Base-by-base conservation (phyloP, 2,797 vertebrate species). In the Picus viridis region DNA sequence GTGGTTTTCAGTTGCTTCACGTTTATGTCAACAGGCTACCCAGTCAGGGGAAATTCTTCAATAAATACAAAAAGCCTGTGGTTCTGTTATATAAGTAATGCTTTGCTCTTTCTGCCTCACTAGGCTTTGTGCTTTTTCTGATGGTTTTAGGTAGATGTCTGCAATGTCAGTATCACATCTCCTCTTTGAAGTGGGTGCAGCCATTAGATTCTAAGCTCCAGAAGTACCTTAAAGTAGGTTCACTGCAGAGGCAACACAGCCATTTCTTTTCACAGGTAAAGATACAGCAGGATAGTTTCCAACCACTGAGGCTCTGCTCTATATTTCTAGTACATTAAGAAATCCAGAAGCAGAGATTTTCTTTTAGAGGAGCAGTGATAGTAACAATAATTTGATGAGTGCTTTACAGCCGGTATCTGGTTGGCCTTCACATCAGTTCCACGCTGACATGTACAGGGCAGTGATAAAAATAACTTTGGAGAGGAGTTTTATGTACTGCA, bases 1-100 rank as follows among this genome's bases (percentile, higher is more conserved):
- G 67, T 43, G 30, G 32, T 73, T 92, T 93, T 79, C 68, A 53
- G 70, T 51, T 86, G 24, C 39, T 92, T 96, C 47, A 58, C 58
- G 61, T 95, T 96, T 88, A 68, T 71, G 43, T 62, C 78, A 91
- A 86, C 79, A 92, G 51, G 64, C 30, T 70, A 54, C 13, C 32
- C 81, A 78, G 47, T 14, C 53, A 83, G 8, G 39, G 20, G 41
- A 91, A 93, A 93, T 80, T 70, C 71, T 91, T 75, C 43, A 81
- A 58, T 39, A 89, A 83, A 76, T 71, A 63, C 29, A 68, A 76
- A 92, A 85, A 80, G 5, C 16, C 53, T 64, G 8, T 72, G 41
- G 17, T 59, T 90, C 49, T 75, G 24, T 71, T 58, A 64, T 64
- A 51, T 62, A 90, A 83, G 76, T 53, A 64, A 65, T 77, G 11